Conservation (phyloP, 1,140 invertebrate genomes). For the Drosophila sturtevanti region DNA sequence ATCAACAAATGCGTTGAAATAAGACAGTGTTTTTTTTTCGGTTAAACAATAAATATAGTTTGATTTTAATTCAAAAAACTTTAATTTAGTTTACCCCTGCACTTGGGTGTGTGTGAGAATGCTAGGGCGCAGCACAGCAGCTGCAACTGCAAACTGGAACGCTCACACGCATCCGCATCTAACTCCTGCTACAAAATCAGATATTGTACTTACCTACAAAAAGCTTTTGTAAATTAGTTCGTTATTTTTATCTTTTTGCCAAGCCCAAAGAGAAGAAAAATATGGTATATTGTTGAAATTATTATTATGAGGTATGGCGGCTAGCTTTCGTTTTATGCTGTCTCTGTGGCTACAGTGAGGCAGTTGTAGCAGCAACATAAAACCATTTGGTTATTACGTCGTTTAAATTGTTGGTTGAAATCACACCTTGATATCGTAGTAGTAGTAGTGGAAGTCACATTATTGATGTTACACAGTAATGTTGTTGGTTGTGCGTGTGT, state of each 20-base stretch:
- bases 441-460: background rate
- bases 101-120: background rate
- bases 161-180: conserved; percentile 2
- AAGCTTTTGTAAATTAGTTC: background rate
- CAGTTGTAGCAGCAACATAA: conserved; percentile 32
- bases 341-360: conserved; percentile 59
- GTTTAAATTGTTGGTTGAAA: conserved; percentile 50
- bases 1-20: background rate
- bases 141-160: conserved; percentile 3
- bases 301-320: conserved; percentile 20
- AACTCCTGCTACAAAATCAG: background rate
- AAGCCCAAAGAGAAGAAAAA: background rate
- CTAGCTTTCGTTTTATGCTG: conserved; percentile 46
- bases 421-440: conserved; percentile 37
- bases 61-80: conserved; percentile 1
- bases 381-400: conserved; percentile 61
- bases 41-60: background rate
- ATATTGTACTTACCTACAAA: background rate
- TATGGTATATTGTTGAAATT: background rate
- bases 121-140: conserved; percentile 1
- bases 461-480: too few relatives aligned
- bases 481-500: background rate
- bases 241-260: background rate
- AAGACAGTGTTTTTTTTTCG: background rate
- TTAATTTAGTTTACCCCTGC: background rate